Evolutionary conservation across 2,113 vertebrate species (phyloP).

Genomic region (Halcyon malimbica): DNA sequence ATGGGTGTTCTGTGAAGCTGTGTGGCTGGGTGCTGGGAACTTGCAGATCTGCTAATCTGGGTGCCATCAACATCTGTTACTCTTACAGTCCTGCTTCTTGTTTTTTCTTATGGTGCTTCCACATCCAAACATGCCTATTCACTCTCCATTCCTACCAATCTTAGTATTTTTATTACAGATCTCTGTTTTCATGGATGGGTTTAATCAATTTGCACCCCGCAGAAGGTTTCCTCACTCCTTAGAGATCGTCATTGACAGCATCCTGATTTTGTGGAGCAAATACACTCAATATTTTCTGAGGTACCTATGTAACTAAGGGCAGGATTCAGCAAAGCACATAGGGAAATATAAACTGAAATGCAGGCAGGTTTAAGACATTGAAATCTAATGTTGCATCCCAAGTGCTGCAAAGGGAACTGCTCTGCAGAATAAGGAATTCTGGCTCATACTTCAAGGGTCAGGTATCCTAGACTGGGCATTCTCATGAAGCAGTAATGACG

Average conservation of each 20-base stretch:
- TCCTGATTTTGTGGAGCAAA: background rate
- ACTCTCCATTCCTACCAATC: background rate
- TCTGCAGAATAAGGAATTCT: background rate
- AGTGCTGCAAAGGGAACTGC: background rate
- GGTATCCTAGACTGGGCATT: background rate
- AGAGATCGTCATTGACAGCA: accelerated
- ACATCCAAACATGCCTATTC: background rate
- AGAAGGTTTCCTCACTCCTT: background rate
- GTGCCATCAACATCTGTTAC: background rate
- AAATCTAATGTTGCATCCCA: background rate
- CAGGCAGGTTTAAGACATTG: background rate
- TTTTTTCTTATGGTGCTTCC: background rate
- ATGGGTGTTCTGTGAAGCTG: background rate
- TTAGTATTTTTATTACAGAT: background rate
- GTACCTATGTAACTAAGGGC: background rate
- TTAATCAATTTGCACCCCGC: background rate
- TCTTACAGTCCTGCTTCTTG: background rate
- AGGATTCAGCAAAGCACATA: background rate
- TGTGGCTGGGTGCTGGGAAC: background rate
- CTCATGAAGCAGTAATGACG: background rate
- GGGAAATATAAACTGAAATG: background rate
- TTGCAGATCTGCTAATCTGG: background rate
- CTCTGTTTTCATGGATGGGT: background rate
- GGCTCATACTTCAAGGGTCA: background rate
- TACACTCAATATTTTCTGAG: background rate